Evolutionary conservation across 2,797 vertebrate genomes (phyloP).

Genomic region (Clarias platycephalus): DNA sequence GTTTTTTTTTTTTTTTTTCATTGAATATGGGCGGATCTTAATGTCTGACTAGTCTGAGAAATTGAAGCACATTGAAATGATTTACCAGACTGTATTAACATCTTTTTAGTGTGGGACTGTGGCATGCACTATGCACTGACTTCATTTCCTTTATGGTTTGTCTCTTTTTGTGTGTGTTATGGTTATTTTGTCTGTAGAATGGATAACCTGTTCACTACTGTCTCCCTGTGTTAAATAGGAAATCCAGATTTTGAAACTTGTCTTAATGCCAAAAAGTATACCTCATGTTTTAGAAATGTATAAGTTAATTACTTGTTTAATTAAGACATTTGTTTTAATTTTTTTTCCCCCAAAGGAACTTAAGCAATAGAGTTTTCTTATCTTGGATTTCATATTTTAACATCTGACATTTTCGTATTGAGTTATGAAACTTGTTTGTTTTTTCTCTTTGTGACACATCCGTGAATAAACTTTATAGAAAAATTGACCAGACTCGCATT

Average conservation of each 20-base stretch:
- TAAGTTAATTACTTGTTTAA: constrained; percentile 63
- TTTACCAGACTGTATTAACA: constrained; percentile 21
- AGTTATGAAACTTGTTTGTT: constrained; percentile 6
- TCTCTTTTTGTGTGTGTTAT: constrained; percentile 2
- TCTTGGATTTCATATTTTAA: constrained; percentile 64
- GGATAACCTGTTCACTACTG: constrained; percentile 12
- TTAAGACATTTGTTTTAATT: constrained; percentile 46
- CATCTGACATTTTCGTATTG: constrained; percentile 7
- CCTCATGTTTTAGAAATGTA: constrained; percentile 73
- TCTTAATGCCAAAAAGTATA: constrained; percentile 73
- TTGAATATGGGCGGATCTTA: not conserved
- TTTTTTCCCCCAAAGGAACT: constrained; percentile 64
- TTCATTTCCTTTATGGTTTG: constrained; percentile 30
- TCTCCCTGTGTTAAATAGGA: constrained; percentile 41
- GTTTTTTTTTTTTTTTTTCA: not conserved
- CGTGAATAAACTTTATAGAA: constrained; percentile 56
- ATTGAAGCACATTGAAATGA: constrained; percentile 1
- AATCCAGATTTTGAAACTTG: constrained; percentile 57
- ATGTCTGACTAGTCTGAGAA: constrained; percentile 27
- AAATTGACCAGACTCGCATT: constrained; percentile 26
- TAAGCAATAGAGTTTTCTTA: constrained; percentile 75
- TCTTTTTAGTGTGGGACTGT: constrained; percentile 33
- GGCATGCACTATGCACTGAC: constrained; percentile 55
- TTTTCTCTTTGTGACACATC: constrained; percentile 39
- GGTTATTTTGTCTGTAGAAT: constrained; percentile 20